Evolutionary conservation across 2,113 vertebrate genomes (phyloP).

Genomic region (Pholis gunnellus): DNA sequence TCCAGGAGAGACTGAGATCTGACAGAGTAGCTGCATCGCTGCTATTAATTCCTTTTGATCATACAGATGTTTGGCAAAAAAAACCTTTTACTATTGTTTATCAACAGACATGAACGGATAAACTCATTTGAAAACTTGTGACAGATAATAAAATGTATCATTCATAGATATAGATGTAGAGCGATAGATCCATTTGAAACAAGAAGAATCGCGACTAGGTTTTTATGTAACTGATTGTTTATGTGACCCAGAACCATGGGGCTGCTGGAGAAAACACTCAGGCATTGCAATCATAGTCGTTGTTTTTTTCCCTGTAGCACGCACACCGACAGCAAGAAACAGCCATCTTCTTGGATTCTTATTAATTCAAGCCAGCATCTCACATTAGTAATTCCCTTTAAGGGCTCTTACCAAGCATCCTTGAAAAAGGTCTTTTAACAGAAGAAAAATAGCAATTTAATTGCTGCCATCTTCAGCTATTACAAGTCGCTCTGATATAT

Average conservation of each 20-base stretch:
- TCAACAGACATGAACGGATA: background rate
- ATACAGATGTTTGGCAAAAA: slow-evolving; percentile 6
- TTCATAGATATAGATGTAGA: slow-evolving; percentile 1
- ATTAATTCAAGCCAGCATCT: slow-evolving; percentile 40
- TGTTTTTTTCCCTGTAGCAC: slow-evolving; percentile 19
- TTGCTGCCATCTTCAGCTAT: slow-evolving; percentile 34
- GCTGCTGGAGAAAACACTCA: slow-evolving; percentile 53
- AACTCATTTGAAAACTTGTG: background rate
- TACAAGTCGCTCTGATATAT: slow-evolving; percentile 9
- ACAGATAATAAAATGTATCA: background rate
- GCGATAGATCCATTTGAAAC: slow-evolving; percentile 15
- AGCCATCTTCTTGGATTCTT: slow-evolving; percentile 31
- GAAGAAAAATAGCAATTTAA: slow-evolving; percentile 32
- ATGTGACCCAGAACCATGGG: slow-evolving; percentile 65
- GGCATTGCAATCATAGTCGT: slow-evolving; percentile 29
- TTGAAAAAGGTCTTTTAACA: slow-evolving; percentile 22
- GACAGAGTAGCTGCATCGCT: background rate
- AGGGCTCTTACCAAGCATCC: slow-evolving; percentile 13
- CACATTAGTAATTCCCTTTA: slow-evolving; percentile 45
- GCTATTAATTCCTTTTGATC: slow-evolving; percentile 24
- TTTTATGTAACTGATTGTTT: slow-evolving; percentile 66
- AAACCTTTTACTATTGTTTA: background rate
- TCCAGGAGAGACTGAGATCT: slow-evolving; percentile 18
- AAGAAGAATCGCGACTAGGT: slow-evolving; percentile 44
- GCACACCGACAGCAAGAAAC: slow-evolving; percentile 29